A percentile compares a stretch with the other conserved stretches of the same genome.
These are phyloP conservation scores for Mythimna albipuncta DNA, from an alignment of 2,888 invertebrate genomes.

Conservation along the genomic window DNA sequence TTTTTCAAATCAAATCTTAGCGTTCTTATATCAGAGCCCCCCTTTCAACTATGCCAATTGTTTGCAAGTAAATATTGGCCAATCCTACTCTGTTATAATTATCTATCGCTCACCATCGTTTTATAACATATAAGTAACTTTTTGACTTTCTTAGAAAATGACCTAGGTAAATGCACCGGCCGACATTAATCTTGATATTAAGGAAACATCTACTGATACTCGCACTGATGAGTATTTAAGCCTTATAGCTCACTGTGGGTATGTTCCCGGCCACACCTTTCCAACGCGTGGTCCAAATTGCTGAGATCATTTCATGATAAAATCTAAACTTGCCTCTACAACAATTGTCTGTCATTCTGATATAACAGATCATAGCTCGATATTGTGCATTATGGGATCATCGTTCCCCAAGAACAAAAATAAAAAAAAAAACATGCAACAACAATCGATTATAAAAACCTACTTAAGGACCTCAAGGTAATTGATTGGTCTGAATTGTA, in stretches of 20 bases:
- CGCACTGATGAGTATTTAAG: not conserved
- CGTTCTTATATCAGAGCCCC: not conserved
- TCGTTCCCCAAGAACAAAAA: not conserved
- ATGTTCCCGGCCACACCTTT: not conserved
- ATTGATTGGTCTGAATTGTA: too few relatives aligned
- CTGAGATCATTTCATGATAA: not conserved
- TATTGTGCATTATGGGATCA: not conserved
- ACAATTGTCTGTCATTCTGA: not conserved
- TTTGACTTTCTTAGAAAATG: not conserved
- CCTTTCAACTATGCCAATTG: not conserved
- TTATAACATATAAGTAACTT: not conserved
- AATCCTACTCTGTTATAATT: not conserved
- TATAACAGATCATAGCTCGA: not conserved
- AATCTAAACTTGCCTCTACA: conserved; percentile 4
- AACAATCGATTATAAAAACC: too few relatives aligned
- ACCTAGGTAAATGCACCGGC: not conserved
- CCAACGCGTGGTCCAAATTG: not conserved
- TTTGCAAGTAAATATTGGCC: not conserved
- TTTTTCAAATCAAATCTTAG: not conserved
- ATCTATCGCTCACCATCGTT: not conserved
- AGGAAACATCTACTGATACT: not conserved
- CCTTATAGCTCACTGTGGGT: not conserved
- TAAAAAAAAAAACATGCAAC: too few relatives aligned
- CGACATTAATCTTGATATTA: not conserved
- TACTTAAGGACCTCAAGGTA: too few relatives aligned